These are phyloP conservation scores for Austrofundulus limnaeus DNA, from an alignment of 2,113 vertebrate genomes.

Conservation along the genomic window DNA sequence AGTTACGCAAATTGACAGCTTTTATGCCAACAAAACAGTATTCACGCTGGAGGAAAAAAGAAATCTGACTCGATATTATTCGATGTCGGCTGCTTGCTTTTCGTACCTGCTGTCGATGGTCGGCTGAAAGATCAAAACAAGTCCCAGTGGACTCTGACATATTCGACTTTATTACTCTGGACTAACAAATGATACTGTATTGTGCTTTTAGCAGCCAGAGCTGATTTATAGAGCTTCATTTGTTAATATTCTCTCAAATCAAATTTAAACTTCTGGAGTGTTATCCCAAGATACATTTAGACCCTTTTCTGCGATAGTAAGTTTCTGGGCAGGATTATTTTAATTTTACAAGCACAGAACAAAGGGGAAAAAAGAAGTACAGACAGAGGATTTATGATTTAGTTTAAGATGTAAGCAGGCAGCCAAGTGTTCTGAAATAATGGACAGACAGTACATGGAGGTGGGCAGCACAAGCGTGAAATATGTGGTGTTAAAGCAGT, in stretches of 20 bases:
- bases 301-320: conserved; percentile 13
- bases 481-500: conserved; percentile 53
- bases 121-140: conserved; percentile 44
- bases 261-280: conserved; percentile 13
- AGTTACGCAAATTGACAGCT: background rate
- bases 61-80: conserved; percentile 2
- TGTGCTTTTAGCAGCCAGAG: conserved; percentile 33
- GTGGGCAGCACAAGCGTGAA: conserved; percentile 59
- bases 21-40: conserved; percentile 2
- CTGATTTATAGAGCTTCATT: background rate
- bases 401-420: conserved; percentile 30
- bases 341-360: conserved; percentile 30
- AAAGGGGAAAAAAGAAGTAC: conserved; percentile 34
- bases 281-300: conserved; percentile 19
- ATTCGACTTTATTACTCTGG: conserved; percentile 53
- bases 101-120: conserved; percentile 50
- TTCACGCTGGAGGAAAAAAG: background rate
- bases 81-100: conserved; percentile 15
- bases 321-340: conserved; percentile 14
- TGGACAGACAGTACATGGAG: conserved; percentile 41
- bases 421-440: conserved; percentile 57
- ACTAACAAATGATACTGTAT: conserved; percentile 44
- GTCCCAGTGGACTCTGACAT: conserved; percentile 44
- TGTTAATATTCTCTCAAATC: conserved; percentile 19
- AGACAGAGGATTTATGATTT: conserved; percentile 19